Conservation (phyloP, 2,888 invertebrate genomes). For the Stenodema calcarata region DNA sequence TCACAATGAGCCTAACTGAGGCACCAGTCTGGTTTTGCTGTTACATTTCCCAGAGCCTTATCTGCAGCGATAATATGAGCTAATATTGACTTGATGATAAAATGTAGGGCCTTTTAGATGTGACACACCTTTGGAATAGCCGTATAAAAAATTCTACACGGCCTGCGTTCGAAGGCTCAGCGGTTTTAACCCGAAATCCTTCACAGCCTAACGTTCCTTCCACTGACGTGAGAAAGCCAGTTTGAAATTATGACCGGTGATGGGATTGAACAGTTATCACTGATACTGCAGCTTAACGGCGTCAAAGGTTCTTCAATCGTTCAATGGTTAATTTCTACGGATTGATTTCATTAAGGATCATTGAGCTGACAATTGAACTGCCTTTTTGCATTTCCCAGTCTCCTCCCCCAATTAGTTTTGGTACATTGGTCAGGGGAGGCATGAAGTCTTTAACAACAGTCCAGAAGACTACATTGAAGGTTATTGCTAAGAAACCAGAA, state of each 20-base stretch:
- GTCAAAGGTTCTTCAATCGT: no score
- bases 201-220: neutral
- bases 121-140: constrained; percentile 43
- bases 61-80: constrained; percentile 38
- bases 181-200: neutral
- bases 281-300: no score
- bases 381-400: no score
- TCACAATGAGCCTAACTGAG: neutral
- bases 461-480: no score
- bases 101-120: constrained; percentile 11
- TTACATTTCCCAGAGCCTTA: constrained; percentile 43
- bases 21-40: constrained; percentile 32
- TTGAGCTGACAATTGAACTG: no score
- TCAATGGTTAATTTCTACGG: no score
- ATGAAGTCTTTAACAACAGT: no score
- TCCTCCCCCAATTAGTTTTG: no score
- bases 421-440: no score
- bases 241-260: neutral
- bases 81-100: constrained; percentile 47
- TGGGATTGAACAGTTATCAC: no score
- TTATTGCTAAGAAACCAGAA: no score
- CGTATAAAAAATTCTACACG: constrained; percentile 4
- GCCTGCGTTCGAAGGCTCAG: neutral
- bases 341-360: no score
- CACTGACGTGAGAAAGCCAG: neutral